Evolutionary conservation across 2,888 invertebrate species (phyloP).

Genomic region (Endotricha flammealis): DNA sequence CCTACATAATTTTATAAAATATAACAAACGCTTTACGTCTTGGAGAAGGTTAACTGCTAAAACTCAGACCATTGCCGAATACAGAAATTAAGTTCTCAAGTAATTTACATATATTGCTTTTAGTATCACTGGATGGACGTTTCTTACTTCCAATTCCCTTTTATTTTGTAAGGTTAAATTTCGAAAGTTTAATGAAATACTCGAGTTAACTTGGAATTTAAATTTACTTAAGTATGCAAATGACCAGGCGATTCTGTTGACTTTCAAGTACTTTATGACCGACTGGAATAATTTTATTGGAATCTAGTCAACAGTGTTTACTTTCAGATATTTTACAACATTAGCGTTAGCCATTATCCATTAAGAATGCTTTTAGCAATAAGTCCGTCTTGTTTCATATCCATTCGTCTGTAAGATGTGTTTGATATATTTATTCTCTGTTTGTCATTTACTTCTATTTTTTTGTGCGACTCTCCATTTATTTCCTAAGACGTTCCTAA

Average conservation of each 20-base stretch:
- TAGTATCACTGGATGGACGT: slow-evolving; percentile 25
- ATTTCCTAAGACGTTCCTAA: no score
- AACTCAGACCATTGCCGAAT: slow-evolving; percentile 1
- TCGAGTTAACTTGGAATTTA: slow-evolving; percentile 23
- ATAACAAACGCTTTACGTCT: no score
- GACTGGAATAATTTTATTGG: not conserved
- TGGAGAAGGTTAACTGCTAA: no score
- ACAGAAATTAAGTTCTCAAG: slow-evolving; percentile 30
- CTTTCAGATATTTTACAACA: no score
- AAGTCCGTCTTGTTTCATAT: no score
- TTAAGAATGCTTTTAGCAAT: no score
- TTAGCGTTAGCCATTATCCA: no score
- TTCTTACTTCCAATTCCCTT: slow-evolving; percentile 22
- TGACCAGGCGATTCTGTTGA: slow-evolving; percentile 23
- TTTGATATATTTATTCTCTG: no score
- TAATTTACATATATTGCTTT: slow-evolving; percentile 35
- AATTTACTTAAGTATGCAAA: slow-evolving; percentile 25
- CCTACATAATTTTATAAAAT: no score
- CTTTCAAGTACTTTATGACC: slow-evolving; percentile 8
- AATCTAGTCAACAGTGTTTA: slow-evolving; percentile 1
- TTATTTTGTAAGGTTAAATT: slow-evolving; percentile 28
- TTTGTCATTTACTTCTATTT: no score
- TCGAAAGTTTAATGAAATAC: slow-evolving; percentile 27
- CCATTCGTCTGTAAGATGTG: no score
- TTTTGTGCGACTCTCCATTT: no score